Conservation (phyloP, 2,888 invertebrate genomes). For the Nipponacmea schrenckii region DNA sequence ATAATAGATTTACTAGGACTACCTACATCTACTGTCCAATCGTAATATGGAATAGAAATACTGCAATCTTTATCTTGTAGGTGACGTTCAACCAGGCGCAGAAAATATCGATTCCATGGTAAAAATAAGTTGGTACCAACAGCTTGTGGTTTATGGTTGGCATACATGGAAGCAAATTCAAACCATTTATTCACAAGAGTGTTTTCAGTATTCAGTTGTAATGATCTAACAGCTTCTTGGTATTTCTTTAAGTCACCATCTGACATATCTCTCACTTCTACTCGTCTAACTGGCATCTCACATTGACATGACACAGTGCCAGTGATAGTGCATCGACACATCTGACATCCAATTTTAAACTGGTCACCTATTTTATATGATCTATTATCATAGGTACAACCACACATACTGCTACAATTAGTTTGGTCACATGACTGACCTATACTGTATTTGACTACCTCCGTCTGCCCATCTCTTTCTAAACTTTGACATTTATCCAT, state of each 20-base stretch:
- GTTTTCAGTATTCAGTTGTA: slow-evolving; percentile 42
- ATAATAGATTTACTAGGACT: slow-evolving; percentile 50
- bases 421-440: slow-evolving; percentile 58
- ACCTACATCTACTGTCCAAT: slow-evolving; percentile 65
- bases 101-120: slow-evolving; percentile 63
- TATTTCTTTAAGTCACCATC: slow-evolving; percentile 53
- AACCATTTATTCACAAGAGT: slow-evolving; percentile 54
- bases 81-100: slow-evolving; percentile 55
- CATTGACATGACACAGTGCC: slow-evolving; percentile 50
- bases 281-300: slow-evolving; percentile 42
- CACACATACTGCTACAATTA: slow-evolving; percentile 54
- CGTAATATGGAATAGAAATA: slow-evolving; percentile 65
- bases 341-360: slow-evolving; percentile 53
- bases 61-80: slow-evolving; percentile 58
- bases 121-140: slow-evolving; percentile 55
- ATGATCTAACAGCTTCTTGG: slow-evolving; percentile 53
- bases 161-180: slow-evolving; percentile 53
- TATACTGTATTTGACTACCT: slow-evolving; percentile 54
- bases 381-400: slow-evolving; percentile 55
- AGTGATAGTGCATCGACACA: slow-evolving; percentile 47
- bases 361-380: slow-evolving; percentile 48
- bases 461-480: slow-evolving; percentile 38
- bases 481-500: slow-evolving; percentile 52
- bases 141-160: slow-evolving; percentile 55
- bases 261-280: slow-evolving; percentile 61